Conservation (phyloP, 2,888 invertebrate species). For the Auanema sp. region DNA sequence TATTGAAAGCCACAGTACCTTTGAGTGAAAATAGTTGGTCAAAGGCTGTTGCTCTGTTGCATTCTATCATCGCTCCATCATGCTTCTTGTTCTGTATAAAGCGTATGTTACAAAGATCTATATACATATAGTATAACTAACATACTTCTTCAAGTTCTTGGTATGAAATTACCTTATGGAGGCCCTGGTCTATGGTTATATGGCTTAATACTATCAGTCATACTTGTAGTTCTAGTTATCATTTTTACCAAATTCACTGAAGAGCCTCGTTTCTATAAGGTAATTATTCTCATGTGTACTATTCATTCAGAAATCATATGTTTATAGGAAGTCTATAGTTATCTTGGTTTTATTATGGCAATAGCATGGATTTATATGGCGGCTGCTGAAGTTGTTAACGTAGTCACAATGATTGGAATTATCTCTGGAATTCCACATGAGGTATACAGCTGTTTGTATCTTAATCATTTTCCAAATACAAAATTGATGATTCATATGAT, state of each 20-base stretch:
- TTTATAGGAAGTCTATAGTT: slow-evolving; percentile 58
- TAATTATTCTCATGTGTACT: slow-evolving; percentile 7
- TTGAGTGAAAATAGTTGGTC: slow-evolving; percentile 70
- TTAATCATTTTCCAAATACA: too few species aligned
- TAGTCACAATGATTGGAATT: slow-evolving; percentile 71
- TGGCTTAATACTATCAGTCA: slow-evolving; percentile 39
- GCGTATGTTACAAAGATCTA: slow-evolving; percentile 32
- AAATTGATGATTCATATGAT: background rate
- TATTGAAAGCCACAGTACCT: slow-evolving; percentile 70
- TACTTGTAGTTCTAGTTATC: slow-evolving; percentile 37
- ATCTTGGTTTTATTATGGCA: slow-evolving; percentile 71
- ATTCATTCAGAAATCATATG: background rate
- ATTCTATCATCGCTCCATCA: slow-evolving; percentile 68
- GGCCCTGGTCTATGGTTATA: slow-evolving; percentile 44
- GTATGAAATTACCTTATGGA: slow-evolving; percentile 23
- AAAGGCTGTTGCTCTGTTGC: slow-evolving; percentile 70
- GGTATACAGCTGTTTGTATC: slow-evolving; percentile 5
- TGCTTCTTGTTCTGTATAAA: slow-evolving; percentile 45
- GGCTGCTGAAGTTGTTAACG: slow-evolving; percentile 72
- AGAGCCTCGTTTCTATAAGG: slow-evolving; percentile 50
- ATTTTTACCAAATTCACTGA: slow-evolving; percentile 37
- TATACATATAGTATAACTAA: background rate
- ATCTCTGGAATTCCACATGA: slow-evolving; percentile 65
- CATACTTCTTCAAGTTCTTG: slow-evolving; percentile 2
- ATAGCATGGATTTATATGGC: slow-evolving; percentile 72